These are phyloP conservation scores for Eupithecia centaureata DNA, from an alignment of 2,888 invertebrate species.

Conservation along the genomic window DNA sequence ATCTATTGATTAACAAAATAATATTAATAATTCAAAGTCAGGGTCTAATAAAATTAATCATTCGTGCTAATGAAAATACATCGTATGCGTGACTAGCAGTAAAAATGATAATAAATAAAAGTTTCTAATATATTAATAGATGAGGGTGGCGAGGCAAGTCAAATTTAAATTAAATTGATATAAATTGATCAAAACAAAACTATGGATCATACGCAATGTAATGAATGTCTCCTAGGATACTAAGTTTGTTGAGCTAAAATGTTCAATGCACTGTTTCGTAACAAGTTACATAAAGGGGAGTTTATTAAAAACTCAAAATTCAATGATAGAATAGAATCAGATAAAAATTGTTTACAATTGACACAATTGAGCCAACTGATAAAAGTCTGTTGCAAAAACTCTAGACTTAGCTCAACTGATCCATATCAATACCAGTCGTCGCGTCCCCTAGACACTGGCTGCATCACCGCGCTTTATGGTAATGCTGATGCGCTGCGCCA, in stretches of 20 bases:
- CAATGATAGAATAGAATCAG: no score
- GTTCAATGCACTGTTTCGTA: background rate
- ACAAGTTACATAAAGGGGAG: no score
- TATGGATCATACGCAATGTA: constrained; percentile 3
- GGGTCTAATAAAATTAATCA: background rate
- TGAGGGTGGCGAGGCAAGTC: constrained; percentile 29
- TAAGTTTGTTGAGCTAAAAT: background rate
- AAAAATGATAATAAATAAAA: background rate
- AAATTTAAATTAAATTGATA: constrained; percentile 33
- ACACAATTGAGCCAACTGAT: no score
- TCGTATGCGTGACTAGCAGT: constrained; percentile 33
- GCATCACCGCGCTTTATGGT: no score
- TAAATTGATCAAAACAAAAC: constrained; percentile 24
- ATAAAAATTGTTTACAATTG: no score
- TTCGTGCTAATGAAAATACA: constrained; percentile 37
- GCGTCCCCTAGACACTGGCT: no score
- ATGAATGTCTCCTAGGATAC: constrained; percentile 1
- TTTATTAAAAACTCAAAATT: no score
- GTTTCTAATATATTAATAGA: background rate
- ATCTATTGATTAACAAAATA: background rate
- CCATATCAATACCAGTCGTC: no score
- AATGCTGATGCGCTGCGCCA: no score
- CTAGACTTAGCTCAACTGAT: no score
- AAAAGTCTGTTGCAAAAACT: no score
- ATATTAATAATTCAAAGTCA: background rate